phyloP scores from a whole-genome alignment of 2,797 vertebrate genomes.

The Gymnodraco acuticeps region DNA sequence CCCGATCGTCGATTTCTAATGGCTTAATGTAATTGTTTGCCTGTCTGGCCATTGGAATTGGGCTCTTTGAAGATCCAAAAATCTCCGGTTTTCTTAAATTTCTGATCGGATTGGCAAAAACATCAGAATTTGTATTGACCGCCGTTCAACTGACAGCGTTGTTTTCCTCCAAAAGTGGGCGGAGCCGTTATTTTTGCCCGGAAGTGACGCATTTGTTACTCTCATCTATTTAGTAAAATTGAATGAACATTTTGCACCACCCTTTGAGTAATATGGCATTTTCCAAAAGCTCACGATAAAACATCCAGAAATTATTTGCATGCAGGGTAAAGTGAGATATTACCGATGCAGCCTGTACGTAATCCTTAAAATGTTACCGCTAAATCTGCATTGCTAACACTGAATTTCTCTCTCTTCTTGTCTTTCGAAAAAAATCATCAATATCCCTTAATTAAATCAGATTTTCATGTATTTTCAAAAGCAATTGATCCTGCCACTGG shows the following conservation, averaged over 20 bases:
- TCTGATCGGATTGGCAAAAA: too few species aligned
- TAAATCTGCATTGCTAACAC: not conserved
- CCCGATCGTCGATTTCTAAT: too few species aligned
- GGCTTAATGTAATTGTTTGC: too few species aligned
- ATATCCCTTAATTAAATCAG: slow-evolving; percentile 57
- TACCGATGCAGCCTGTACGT: not conserved
- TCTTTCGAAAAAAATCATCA: slow-evolving; percentile 13
- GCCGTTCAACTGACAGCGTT: too few species aligned
- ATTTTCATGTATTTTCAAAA: slow-evolving; percentile 55
- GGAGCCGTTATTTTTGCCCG: too few species aligned
- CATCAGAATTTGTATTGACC: too few species aligned
- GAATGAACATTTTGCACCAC: slow-evolving; percentile 5
- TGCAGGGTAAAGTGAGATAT: not conserved
- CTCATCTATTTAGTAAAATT: too few species aligned
- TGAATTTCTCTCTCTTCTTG: not conserved
- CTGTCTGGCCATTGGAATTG: too few species aligned
- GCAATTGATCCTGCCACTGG: slow-evolving; percentile 36
- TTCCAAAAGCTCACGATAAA: slow-evolving; percentile 9
- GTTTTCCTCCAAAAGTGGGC: too few species aligned
- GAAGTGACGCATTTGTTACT: too few species aligned
- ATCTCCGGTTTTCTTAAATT: too few species aligned
- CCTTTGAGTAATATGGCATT: not conserved
- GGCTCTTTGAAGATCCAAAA: too few species aligned
- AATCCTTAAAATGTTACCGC: not conserved
- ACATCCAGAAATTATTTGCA: not conserved